Evolutionary conservation across 2,113 vertebrate genomes (phyloP), one percentile per base, ranked within the genome.

Genomic region (Neolamprologus toae): DNA sequence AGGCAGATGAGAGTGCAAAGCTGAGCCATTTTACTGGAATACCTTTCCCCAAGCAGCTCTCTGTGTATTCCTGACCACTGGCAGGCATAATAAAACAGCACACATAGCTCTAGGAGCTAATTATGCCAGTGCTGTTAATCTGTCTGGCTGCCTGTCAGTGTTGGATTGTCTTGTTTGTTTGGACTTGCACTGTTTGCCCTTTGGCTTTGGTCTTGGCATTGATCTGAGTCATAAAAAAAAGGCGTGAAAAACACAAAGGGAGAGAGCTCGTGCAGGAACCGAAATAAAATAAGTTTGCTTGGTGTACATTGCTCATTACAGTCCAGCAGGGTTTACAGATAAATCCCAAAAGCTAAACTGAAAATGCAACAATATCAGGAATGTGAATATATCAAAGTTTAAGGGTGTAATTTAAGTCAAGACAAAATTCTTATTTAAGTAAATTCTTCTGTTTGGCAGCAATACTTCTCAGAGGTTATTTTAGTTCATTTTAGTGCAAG

Each of bases 101-200:
- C 59, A 68, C 80, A 76, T n/a, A 68, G 86, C 88, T 90, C 19
- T 10, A 78, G 88, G 87, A 92, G 68, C 82, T 94, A 84, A 92
- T 94, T 90, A 90, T 81, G 21, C 86, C 3, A 13, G 7, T 35
- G 68, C 49, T 82, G 89, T 90, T 90, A 83, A 88, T 90, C 91
- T 91, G 88, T 81, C 84, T 87, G 84, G 59, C 59, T 83, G 35
- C 68, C 82, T 21, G 63, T 81, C 81, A 78, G 51, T 79, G 83
- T 53, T 83, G 79, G 49, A 86, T 90, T 85, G 82, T 83, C 57
- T 68, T 86, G 66, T 89, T 92, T 91, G 42, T 87, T 91, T 91
- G 89, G 84, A 54, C 86, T 82, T 78, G 76, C 4, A 11, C 61
- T 83, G 73, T 86, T 42, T 86, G 86, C 86, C 88, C 88, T 92